Evolutionary conservation across 2,113 vertebrate species (phyloP), one percentile per base, ranked within the genome.

Genomic region (Mohoua ochrocephala): DNA sequence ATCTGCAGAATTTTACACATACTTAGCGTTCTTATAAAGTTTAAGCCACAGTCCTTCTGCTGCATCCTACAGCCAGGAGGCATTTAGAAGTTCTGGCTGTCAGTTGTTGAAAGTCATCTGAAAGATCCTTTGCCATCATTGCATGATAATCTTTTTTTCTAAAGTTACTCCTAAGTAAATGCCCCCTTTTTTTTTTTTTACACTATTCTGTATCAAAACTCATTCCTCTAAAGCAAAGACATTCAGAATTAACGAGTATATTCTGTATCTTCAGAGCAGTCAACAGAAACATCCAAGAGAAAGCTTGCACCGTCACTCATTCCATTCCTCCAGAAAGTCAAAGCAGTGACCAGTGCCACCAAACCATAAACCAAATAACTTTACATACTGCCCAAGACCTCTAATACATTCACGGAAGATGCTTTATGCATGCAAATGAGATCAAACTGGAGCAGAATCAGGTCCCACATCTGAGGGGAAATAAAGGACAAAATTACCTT

Each of bases 1-100:
- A 96, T 89, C 90, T 60, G 82, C 78, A 91, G 89, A 96, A 83
- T 96, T 94, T 84, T 64, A 87, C 11, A 15, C 68, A 88, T 96
- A 90, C 75, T 95, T 91, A 26, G 68, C 89, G 71, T 89, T 97
- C 82, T 78, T 88, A 63, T 11, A 3, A 39, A 94, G 90, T 93
- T 90, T 74, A 67, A 88, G 49, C 24, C 59, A 44, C 75, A 91
- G 67, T 24, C 31, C 20, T 68, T 69, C 70, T 80, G 63, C 57
- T 77, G 68, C 83, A 88, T 63, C 82, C 39, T 50, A 86, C 26
- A 91, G 71, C 50, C 77, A 57, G 54, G 8, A 77, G 21, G 31
- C 39, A 70, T 84, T 94, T 77, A 14, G 79, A 92, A 91, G 84
- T 37, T 45, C 41, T 61, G 84, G 39, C 31, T 78, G 50, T 30